Evolutionary conservation across 2,113 vertebrate species (phyloP).

Genomic region (Petroica traversi): DNA sequence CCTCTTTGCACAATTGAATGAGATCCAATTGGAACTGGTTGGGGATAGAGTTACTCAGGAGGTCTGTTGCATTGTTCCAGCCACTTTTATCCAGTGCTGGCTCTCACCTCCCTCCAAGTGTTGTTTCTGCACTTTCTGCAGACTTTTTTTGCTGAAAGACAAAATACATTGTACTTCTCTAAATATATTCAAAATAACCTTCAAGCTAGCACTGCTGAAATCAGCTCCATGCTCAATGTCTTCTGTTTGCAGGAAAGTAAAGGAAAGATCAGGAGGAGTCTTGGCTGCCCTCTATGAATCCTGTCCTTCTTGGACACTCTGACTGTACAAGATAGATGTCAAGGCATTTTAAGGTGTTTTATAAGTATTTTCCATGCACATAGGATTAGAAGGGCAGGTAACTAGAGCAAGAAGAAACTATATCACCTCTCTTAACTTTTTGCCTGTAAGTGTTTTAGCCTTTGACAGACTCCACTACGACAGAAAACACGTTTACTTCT

Average conservation of each 20-base stretch:
- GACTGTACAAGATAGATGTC: background rate
- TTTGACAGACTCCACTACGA: background rate
- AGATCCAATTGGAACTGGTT: background rate
- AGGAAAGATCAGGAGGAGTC: background rate
- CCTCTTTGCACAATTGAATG: background rate
- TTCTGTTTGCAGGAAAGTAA: background rate
- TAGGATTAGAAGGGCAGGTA: background rate
- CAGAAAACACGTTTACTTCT: background rate
- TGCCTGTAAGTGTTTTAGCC: background rate
- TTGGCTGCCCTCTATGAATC: background rate
- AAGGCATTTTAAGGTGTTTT: background rate
- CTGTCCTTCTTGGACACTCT: background rate
- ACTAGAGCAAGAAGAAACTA: background rate
- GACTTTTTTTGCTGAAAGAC: background rate
- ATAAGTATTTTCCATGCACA: background rate
- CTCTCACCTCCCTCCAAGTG: background rate
- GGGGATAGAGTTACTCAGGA: background rate
- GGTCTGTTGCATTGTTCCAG: background rate
- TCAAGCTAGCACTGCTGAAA: background rate
- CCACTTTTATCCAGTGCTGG: background rate
- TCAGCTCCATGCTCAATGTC: background rate
- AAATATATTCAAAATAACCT: background rate
- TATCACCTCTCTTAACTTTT: background rate
- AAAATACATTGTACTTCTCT: background rate
- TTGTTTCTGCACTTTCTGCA: background rate